A percentile compares a stretch with the other conserved stretches of the same genome.
phyloP scores from a whole-genome alignment of 2,888 invertebrate genomes.

The Agelastica alni region DNA sequence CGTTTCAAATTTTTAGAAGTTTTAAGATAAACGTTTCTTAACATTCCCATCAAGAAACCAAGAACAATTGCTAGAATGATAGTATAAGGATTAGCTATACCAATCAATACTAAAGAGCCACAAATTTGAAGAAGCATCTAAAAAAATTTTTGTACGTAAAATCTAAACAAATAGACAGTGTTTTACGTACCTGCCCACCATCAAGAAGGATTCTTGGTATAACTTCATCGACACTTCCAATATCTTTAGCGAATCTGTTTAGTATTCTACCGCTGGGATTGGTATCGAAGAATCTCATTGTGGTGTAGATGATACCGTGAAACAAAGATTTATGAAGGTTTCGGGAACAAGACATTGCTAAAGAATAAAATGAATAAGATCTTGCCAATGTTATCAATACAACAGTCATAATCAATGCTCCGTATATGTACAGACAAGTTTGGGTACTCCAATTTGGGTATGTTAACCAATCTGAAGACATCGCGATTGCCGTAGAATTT shows the following conservation, averaged over 20 bases:
- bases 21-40: constrained; percentile 75
- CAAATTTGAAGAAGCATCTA: constrained; percentile 59
- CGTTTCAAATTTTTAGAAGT: constrained; percentile 81
- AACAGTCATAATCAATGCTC: constrained; percentile 58
- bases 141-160: neutral
- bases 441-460: constrained; percentile 40
- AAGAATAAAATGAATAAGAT: constrained; percentile 70
- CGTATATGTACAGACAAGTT: constrained; percentile 66
- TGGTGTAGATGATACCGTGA: constrained; percentile 60
- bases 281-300: constrained; percentile 67
- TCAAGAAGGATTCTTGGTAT: constrained; percentile 46
- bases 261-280: constrained; percentile 65
- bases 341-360: constrained; percentile 69
- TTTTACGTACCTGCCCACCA: constrained; percentile 9
- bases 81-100: constrained; percentile 59
- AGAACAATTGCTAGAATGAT: constrained; percentile 60
- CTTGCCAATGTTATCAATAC: constrained; percentile 64
- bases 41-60: constrained; percentile 63
- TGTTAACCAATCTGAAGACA: neutral
- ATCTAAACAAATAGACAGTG: neutral
- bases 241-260: constrained; percentile 70
- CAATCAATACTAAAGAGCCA: constrained; percentile 61
- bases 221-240: constrained; percentile 60
- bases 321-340: constrained; percentile 58
- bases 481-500: neutral